phyloP scores from a whole-genome alignment of 1,140 invertebrate species.

The Dreissena polymorpha region DNA sequence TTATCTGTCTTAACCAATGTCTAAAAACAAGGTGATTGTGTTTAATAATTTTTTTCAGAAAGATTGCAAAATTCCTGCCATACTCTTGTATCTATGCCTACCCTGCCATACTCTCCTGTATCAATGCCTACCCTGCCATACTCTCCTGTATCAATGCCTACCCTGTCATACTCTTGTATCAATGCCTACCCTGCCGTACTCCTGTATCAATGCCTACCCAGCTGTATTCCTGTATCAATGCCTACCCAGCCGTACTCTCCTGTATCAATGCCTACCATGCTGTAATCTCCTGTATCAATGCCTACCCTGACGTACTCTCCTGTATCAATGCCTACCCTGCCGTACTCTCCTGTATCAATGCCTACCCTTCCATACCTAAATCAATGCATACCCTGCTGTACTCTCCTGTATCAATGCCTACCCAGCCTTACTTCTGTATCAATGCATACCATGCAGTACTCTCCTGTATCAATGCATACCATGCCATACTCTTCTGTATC shows the following conservation, averaged over 20 bases:
- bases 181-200: slow-evolving; percentile 79
- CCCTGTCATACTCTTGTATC: too few relatives aligned
- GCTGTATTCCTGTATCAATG: slow-evolving; percentile 80
- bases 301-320: slow-evolving; percentile 80
- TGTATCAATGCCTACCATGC: slow-evolving; percentile 80
- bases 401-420: slow-evolving; percentile 79
- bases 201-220: slow-evolving; percentile 80
- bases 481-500: slow-evolving; percentile 81
- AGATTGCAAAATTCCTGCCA: too few relatives aligned
- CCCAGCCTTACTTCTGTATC: slow-evolving; percentile 81
- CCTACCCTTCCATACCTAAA: too few relatives aligned
- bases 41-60: too few relatives aligned
- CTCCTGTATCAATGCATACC: slow-evolving; percentile 80
- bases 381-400: slow-evolving; percentile 80
- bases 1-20: too few relatives aligned
- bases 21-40: too few relatives aligned
- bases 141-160: slow-evolving; percentile 80
- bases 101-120: slow-evolving; percentile 81
- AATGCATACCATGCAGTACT: slow-evolving; percentile 80
- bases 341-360: slow-evolving; percentile 80
- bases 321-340: slow-evolving; percentile 80
- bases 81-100: too few relatives aligned
- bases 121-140: slow-evolving; percentile 80
- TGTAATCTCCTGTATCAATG: slow-evolving; percentile 80
- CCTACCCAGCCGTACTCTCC: slow-evolving; percentile 80